These are phyloP conservation scores for Myrmecobius fasciatus DNA, from an alignment of 2,113 vertebrate species.

Conservation along the genomic window DNA sequence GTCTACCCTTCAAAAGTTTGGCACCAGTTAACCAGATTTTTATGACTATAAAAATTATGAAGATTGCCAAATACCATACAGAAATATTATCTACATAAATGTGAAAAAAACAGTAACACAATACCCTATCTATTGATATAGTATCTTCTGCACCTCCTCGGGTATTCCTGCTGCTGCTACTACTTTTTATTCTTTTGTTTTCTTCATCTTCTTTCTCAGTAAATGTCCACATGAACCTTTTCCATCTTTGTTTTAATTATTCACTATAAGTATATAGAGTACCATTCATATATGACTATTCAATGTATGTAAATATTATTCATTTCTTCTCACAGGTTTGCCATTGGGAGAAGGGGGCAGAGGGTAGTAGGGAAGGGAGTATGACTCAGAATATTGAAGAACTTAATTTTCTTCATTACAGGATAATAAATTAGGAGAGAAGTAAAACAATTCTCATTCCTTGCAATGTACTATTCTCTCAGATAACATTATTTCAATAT, in stretches of 20 bases:
- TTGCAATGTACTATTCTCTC: not conserved
- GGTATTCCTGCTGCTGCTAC: not conserved
- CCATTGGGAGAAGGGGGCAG: not conserved
- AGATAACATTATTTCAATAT: not conserved
- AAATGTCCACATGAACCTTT: not conserved
- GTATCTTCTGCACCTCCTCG: no score
- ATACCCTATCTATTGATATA: no score
- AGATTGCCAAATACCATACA: not conserved
- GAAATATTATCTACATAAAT: not conserved
- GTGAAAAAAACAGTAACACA: no score
- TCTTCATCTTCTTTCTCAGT: not conserved
- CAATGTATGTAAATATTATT: not conserved
- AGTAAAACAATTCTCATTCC: not conserved
- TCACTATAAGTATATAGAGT: not conserved
- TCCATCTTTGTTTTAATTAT: not conserved
- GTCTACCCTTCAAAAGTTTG: not conserved
- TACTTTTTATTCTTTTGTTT: not conserved
- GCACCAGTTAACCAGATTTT: not conserved
- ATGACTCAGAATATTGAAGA: not conserved
- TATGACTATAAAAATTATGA: not conserved
- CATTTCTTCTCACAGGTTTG: not conserved
- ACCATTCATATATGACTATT: not conserved
- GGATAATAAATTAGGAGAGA: not conserved
- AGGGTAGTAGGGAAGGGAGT: not conserved
- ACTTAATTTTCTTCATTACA: not conserved